Conservation (phyloP, 2,797 vertebrate species). For the Notolabrus celidotus region DNA sequence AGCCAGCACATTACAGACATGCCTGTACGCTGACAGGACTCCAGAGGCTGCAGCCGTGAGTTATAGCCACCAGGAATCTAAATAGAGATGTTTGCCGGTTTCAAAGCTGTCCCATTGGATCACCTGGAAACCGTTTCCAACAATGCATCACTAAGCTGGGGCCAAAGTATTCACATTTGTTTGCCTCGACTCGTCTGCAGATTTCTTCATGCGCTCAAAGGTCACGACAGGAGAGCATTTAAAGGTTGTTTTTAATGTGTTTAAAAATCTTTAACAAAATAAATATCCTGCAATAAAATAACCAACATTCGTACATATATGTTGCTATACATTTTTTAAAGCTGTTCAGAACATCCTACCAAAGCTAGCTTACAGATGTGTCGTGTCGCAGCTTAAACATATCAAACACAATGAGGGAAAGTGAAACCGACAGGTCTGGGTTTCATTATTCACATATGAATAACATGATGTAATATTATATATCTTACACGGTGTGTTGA, state of each 20-base stretch:
- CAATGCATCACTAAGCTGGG: background rate
- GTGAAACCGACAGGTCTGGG: conserved; percentile 6
- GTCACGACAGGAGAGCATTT: background rate
- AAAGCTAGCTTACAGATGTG: background rate
- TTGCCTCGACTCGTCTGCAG: background rate
- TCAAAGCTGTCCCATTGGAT: background rate
- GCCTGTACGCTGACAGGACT: background rate
- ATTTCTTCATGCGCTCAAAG: background rate
- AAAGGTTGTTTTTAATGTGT: conserved; percentile 34
- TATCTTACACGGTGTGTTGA: background rate
- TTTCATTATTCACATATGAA: background rate
- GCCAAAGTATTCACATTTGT: background rate
- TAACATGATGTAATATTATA: background rate
- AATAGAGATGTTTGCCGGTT: background rate
- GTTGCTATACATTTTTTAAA: conserved; percentile 20
- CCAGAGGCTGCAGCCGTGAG: background rate
- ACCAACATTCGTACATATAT: conserved; percentile 12
- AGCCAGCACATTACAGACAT: background rate
- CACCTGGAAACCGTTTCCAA: background rate
- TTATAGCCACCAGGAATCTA: background rate
- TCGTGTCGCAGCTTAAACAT: background rate
- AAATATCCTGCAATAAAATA: conserved; percentile 51
- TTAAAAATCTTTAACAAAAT: conserved; percentile 41
- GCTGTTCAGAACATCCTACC: conserved; percentile 12
- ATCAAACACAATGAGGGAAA: conserved; percentile 2